Conservation (phyloP, 2,888 invertebrate genomes). For the Palloptera scutellata region DNA sequence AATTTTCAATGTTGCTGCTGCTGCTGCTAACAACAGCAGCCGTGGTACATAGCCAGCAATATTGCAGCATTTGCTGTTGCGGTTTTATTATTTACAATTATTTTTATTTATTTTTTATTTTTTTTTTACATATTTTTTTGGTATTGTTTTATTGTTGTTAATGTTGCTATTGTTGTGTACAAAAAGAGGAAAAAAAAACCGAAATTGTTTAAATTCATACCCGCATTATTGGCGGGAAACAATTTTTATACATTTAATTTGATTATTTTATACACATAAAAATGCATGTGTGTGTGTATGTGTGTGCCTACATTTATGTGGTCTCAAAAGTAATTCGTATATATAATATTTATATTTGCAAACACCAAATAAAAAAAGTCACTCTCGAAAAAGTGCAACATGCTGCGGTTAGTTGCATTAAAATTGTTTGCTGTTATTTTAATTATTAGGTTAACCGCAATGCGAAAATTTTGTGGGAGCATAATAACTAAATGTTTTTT, state of each 20-base stretch:
- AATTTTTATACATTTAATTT: slow-evolving; percentile 26
- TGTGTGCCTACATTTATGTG: neutral
- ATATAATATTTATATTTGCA: too few species aligned
- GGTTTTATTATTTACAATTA: slow-evolving; percentile 62
- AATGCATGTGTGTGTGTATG: neutral
- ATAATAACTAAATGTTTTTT: slow-evolving; percentile 6
- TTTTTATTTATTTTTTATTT: slow-evolving; percentile 25
- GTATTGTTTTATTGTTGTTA: slow-evolving; percentile 28
- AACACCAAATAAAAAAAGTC: slow-evolving; percentile 31
- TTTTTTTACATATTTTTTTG: slow-evolving; percentile 25
- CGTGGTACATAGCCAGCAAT: neutral
- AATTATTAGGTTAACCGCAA: slow-evolving; percentile 59
- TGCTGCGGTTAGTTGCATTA: slow-evolving; percentile 31
- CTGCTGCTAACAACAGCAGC: neutral
- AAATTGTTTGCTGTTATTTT: slow-evolving; percentile 52
- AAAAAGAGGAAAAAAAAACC: neutral
- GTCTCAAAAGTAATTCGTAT: neutral
- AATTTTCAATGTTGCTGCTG: slow-evolving; percentile 32
- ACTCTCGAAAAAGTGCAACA: slow-evolving; percentile 17
- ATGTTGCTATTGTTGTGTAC: slow-evolving; percentile 14
- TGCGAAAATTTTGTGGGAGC: slow-evolving; percentile 49
- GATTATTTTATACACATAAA: slow-evolving; percentile 22
- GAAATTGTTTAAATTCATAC: slow-evolving; percentile 15
- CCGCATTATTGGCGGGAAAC: slow-evolving; percentile 16
- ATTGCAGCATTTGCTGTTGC: slow-evolving; percentile 42